Evolutionary conservation across 2,888 invertebrate species (phyloP).

Genomic region (Neelides folsomi): DNA sequence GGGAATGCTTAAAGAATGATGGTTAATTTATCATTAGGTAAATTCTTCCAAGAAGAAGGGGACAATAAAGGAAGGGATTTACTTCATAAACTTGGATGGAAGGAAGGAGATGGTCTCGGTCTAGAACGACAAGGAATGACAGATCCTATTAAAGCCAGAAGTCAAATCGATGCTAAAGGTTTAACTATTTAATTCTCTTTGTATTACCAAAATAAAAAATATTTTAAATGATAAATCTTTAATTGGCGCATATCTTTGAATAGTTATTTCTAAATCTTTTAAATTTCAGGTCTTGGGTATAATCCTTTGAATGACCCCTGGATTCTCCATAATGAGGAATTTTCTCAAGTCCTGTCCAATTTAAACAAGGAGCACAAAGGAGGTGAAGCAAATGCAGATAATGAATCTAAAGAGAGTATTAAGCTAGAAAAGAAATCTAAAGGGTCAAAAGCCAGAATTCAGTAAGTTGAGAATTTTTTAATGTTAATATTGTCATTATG

Average conservation of each 20-base stretch:
- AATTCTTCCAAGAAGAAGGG: slow-evolving; percentile 25
- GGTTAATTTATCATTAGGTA: not conserved
- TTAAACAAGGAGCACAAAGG: slow-evolving; percentile 1
- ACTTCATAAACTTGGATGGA: slow-evolving; percentile 29
- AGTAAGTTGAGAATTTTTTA: slow-evolving; percentile 15
- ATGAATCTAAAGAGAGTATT: not conserved
- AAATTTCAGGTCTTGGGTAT: slow-evolving; percentile 24
- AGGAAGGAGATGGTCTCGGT: slow-evolving; percentile 27
- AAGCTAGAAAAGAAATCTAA: slow-evolving; percentile 25
- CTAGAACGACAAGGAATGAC: slow-evolving; percentile 21
- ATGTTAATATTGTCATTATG: too few relatives aligned
- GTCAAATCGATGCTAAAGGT: slow-evolving; percentile 25
- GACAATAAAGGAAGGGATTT: slow-evolving; percentile 22
- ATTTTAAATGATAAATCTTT: not conserved
- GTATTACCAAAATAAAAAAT: not conserved
- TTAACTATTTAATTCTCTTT: too few relatives aligned
- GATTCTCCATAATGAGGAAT: slow-evolving; percentile 26
- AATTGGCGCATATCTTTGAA: not conserved
- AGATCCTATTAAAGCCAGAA: slow-evolving; percentile 24
- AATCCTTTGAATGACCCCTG: slow-evolving; percentile 22
- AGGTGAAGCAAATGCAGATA: not conserved
- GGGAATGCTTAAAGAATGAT: too few relatives aligned
- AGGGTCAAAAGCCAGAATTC: slow-evolving; percentile 22
- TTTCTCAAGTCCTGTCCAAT: slow-evolving; percentile 14
- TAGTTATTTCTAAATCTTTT: slow-evolving; percentile 1